Evolutionary conservation across 2,888 invertebrate species (phyloP), one percentile per base, ranked within the genome.

Genomic region (Diplazon laetatorius): DNA sequence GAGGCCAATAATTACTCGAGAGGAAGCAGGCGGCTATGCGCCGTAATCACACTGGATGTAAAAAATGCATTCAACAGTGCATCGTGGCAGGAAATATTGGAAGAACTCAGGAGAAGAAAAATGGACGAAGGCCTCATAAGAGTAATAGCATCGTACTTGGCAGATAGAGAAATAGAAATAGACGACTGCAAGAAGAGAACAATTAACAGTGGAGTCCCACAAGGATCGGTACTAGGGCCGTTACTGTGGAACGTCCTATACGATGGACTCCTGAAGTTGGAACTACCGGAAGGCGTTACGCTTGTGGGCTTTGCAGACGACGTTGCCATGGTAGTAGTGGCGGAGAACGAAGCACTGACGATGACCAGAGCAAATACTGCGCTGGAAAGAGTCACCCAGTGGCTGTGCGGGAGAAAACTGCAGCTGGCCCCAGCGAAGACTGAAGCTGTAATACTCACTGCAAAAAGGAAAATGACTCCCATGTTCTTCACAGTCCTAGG

Each of bases 181-280:
- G n/a, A 3, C 2, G 14, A 14, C n/a, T n/a, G n/a, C 12, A 30
- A 39, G 14, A 25, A n/a, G 22, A 22, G n/a, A 14, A 20, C 12
- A 25, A 25, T 10, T 14, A 80, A 52, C 44, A 60, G 57, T 10
- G 76, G 78, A 0, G 75, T 81, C 16, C 80, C 75, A 0, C 80
- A 81, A 44, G 78, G 82, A 8, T 82, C 82, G 8, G 70, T 82
- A 9, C 35, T 80, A 10, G 50, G 71, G 2, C 62, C 71, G 0
- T 62, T 50, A 1, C 37, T 71, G 20, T 62, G 62, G 71, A 82
- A 77, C 57, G 42, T 77, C n/a, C 14, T 46, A 0, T 82, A 82
- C 39, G 77, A 82, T 20, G 70, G 60, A 2, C 37, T 77, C 4
- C 57, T 82, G 8, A 2, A 14, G 48, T 16, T 74, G 12, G 20